A percentile compares a stretch with the other conserved stretches of the same genome.
phyloP scores from a whole-genome alignment of 2,113 vertebrate species.

The Pimephales promelas region DNA sequence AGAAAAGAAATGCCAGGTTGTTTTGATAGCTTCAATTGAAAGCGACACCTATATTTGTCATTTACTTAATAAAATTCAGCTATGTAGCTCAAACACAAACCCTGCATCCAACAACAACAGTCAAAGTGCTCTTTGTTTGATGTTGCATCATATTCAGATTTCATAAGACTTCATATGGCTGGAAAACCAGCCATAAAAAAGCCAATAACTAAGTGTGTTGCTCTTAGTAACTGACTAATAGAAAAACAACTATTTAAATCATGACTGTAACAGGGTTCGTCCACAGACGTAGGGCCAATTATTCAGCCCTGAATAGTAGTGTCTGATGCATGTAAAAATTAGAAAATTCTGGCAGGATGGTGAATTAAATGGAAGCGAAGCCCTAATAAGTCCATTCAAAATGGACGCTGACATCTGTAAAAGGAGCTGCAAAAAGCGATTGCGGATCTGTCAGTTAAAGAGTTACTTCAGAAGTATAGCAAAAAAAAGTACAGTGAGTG shows the following conservation, averaged over 20 bases:
- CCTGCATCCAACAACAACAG: conserved; percentile 12
- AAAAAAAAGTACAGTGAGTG: not conserved
- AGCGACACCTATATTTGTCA: not conserved
- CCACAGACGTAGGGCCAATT: conserved; percentile 76
- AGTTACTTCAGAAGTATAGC: not conserved
- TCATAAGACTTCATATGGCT: not conserved
- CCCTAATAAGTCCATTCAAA: conserved; percentile 14
- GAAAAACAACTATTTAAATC: conserved; percentile 47
- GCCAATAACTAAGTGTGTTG: conserved; percentile 28
- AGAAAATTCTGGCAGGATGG: conserved; percentile 1
- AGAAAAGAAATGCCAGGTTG: conserved; percentile 11
- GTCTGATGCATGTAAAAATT: conserved; percentile 14
- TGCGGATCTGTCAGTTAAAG: not conserved
- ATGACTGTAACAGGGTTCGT: too few relatives aligned
- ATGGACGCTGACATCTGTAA: not conserved
- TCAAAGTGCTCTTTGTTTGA: conserved; percentile 14
- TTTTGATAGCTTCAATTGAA: conserved; percentile 5
- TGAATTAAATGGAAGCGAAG: conserved; percentile 61
- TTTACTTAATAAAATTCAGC: not conserved
- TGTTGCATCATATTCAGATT: not conserved
- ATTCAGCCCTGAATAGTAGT: conserved; percentile 69
- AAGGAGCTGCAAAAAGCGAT: not conserved
- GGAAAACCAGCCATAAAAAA: conserved; percentile 32
- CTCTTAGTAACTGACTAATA: conserved; percentile 25
- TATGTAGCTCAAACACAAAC: not conserved